Evolutionary conservation across 2,113 vertebrate species (phyloP).

Genomic region (Gila orcuttii): DNA sequence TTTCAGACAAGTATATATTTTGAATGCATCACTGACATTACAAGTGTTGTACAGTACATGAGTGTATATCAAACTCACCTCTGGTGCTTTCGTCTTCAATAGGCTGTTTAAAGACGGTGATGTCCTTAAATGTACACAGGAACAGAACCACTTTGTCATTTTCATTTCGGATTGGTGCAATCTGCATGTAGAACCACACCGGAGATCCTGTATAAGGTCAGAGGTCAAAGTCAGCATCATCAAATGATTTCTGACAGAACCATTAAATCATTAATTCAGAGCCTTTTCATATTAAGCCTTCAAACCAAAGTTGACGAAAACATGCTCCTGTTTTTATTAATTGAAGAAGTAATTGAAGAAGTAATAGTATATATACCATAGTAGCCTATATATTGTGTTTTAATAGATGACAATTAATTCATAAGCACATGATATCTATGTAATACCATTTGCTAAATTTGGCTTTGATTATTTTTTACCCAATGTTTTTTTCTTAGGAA

Average conservation of each 20-base stretch:
- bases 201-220: constrained; percentile 82
- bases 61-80: constrained; percentile 75
- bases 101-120: constrained; percentile 96
- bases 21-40: background rate
- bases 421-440: background rate
- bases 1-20: background rate
- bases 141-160: constrained; percentile 97
- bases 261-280: background rate
- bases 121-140: constrained; percentile 97
- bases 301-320: too few species aligned
- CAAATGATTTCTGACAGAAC: background rate
- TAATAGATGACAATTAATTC: background rate
- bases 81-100: constrained; percentile 95
- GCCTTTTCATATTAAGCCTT: too few species aligned
- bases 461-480: background rate
- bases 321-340: too few species aligned
- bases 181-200: constrained; percentile 99
- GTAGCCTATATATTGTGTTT: background rate
- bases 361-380: background rate
- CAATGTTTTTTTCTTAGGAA: background rate
- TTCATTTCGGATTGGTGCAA: constrained; percentile 97
- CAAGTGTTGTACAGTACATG: background rate
- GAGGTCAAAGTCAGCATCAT: background rate
- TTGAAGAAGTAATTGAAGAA: too few species aligned
- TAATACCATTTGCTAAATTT: background rate